Base-by-base conservation (phyloP, 2,888 invertebrate species). In the Apamea crenata region DNA sequence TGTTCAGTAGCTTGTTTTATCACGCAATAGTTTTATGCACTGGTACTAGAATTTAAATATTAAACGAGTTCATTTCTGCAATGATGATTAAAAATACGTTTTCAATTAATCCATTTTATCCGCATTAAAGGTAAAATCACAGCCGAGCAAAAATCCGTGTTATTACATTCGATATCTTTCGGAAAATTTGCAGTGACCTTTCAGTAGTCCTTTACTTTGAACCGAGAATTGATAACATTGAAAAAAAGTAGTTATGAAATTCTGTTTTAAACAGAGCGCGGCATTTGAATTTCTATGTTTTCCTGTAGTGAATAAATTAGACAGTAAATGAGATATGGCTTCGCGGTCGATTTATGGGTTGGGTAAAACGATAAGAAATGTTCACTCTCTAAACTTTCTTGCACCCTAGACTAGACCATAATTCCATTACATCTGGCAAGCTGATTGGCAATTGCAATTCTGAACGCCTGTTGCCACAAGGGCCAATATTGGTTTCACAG, bases 291-390 rank as follows among this genome's bases (percentile, higher is more conserved):
- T 81, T 71, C 67, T 63, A 77, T 67, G 53, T 47, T 78, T 77
- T 81, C 84, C 61, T 68, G 53, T 63, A 32, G 53, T 84, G 79
- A 84, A 84, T 84, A 68, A 63, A 84, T 61, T 76, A 82, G 16
- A 77, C 25, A 66, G 66, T 77, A 32, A 70, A 65, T 70, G 50
- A 59, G 44, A 71, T 83, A 77, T 53, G 50, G 69, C 83, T 83
- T 77, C 78, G 83, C 78, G 50, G 65, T 66, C 32, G 70, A 77
- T 53, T 70, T 83, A 61, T 61, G 59, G 32, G 29, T 61, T 53
- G 56, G 29, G n/a, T 69, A n/a, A 53, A 77, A 70, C n/a, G 32
- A 32, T 21, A 53, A 68, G 36, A 65, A 47, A 36, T 21, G 21
- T 29, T 47, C 8, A 40, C 16, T 65, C 32, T 29, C 21, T 61